Conservation (phyloP, 2,113 vertebrate species). For the Alexandromys fortis region DNA sequence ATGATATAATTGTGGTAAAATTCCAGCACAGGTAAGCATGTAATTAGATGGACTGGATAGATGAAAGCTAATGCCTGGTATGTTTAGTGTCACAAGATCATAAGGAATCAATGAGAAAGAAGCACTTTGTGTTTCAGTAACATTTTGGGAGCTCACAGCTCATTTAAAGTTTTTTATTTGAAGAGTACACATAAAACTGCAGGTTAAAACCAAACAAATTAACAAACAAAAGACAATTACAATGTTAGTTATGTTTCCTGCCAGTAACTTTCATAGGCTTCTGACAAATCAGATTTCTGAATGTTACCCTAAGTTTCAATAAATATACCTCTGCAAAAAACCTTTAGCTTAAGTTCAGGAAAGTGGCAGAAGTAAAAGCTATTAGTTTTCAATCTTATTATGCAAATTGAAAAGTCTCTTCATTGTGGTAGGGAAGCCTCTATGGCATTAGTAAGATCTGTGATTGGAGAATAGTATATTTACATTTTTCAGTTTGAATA, state of each 20-base stretch:
- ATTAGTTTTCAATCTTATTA: constrained; percentile 58
- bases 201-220: neutral
- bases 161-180: neutral
- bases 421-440: neutral
- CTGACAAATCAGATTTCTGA: constrained; percentile 51
- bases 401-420: constrained; percentile 61
- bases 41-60: neutral
- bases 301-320: neutral
- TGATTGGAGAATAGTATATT: constrained; percentile 33
- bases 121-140: neutral
- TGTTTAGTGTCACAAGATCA: neutral
- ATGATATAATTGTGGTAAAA: neutral
- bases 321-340: constrained; percentile 20
- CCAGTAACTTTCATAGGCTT: neutral
- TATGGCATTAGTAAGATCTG: neutral
- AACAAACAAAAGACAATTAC: neutral
- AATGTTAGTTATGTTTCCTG: neutral
- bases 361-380: constrained; percentile 36
- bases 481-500: constrained; percentile 58
- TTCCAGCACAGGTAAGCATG: neutral
- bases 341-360: constrained; percentile 32
- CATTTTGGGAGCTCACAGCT: neutral
- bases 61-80: neutral
- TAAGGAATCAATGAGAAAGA: neutral
- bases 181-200: neutral